These are phyloP conservation scores for Eupithecia exiguata DNA, from an alignment of 2,888 invertebrate genomes.

Conservation along the genomic window DNA sequence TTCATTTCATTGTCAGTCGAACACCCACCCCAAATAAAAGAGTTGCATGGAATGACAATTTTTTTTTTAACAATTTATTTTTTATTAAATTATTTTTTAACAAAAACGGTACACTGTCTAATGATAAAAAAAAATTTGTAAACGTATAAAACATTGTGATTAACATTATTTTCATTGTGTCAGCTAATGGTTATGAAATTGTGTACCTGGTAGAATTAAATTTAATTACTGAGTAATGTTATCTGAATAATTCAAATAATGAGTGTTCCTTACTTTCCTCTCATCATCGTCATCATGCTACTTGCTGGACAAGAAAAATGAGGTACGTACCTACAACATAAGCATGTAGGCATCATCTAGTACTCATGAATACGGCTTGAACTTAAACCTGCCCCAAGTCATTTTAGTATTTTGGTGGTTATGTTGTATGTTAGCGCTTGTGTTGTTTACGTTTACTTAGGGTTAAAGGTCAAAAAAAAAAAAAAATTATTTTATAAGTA, in stretches of 20 bases:
- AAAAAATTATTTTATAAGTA: too few relatives aligned
- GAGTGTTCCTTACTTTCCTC: background rate
- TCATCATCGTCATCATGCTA: background rate
- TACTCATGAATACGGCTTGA: background rate
- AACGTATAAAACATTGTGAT: background rate
- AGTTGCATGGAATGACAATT: too few relatives aligned
- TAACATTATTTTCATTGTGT: background rate
- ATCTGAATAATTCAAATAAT: background rate
- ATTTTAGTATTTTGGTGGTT: background rate
- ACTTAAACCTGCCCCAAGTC: background rate
- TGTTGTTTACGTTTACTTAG: background rate
- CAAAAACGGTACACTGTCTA: too few relatives aligned
- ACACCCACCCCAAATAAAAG: too few relatives aligned
- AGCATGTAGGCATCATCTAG: background rate
- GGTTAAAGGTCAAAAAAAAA: background rate
- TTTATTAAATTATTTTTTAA: too few relatives aligned
- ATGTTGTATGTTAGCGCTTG: background rate
- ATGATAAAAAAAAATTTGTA: background rate
- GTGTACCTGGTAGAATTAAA: background rate
- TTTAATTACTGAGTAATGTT: background rate
- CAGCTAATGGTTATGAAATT: background rate
- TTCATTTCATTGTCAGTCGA: too few relatives aligned
- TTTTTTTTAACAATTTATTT: too few relatives aligned
- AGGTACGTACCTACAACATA: background rate
- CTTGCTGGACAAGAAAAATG: constrained; percentile 1